Base-by-base conservation (phyloP, 2,888 invertebrate species). In the Pristionchus arcanus region DNA sequence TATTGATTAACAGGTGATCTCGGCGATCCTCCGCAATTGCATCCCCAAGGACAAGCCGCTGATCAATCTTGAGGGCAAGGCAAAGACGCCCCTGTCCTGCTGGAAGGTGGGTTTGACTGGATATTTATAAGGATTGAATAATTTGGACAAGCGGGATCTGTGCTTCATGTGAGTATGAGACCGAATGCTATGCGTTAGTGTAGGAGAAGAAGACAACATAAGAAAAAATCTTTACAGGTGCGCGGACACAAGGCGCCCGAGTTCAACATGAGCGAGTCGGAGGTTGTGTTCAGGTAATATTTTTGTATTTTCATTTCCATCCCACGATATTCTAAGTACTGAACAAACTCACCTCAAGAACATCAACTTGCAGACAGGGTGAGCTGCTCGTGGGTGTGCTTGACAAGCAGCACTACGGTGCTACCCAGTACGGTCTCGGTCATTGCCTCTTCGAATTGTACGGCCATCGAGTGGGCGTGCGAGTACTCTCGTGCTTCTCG, bases 371-470 rank as follows among this genome's bases (percentile, higher is more conserved):
- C 90, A 96, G 97, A 88, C 96, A 97, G 74, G 96, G 99, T 16
- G 97, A 99, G 95, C 96, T 99, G 68, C 95, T 99, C 5, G 97
- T 97, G 92, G 99, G 99, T 13, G 97, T 98, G 77, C 96, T 99
- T 90, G 99, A 99, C 96, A 99, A 99, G 96, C 97, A 97, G 19
- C 98, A 99, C 95, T 98, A 97, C 95, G 99, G 99, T 25, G 97
- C 98, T 3, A 98, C 98, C 0, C 97, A 97, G 0, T 98, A 97
- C 95, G 98, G 99, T 92, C 96, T 99, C 63, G 97, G 98, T 31
- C 99, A 99, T 95, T 97, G 97, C 94, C 97, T 98, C 96, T 98
- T 97, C 95, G 99, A 98, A 96, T 95, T 99, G 55, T 99, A 99
- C 95, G 99, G 99, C 0, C 98, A 98, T 0, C 96, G 96, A 37